Percentiles rank a stretch among this genome's conserved stretches.
Conservation (phyloP, 2,888 invertebrate species). For the Frankliniella intonsa region DNA sequence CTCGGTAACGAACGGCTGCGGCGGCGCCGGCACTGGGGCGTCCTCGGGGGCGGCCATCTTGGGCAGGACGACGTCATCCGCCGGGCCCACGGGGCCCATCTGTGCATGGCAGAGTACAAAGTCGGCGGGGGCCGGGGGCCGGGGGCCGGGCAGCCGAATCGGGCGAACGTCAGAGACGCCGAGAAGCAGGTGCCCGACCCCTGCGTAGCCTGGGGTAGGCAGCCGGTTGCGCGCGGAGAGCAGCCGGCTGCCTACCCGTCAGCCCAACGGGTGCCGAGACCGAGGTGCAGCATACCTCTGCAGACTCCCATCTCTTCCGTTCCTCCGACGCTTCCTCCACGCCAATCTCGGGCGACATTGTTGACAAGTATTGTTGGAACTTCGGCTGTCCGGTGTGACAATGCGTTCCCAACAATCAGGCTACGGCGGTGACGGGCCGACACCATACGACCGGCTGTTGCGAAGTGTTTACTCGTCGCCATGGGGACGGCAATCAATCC, state of each 20-base stretch:
- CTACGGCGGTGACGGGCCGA: not conserved
- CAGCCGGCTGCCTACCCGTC: too few species aligned
- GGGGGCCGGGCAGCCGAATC: too few species aligned
- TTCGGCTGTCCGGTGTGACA: not conserved
- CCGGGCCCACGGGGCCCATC: not conserved
- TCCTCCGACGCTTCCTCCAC: not conserved
- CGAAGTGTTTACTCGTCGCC: not conserved
- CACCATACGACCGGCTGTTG: not conserved
- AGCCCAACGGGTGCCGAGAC: not conserved
- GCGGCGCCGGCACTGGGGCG: not conserved
- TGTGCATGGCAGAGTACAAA: not conserved
- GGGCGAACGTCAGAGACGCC: too few species aligned
- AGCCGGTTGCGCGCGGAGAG: too few species aligned
- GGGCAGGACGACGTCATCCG: not conserved
- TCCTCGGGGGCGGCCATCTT: slow-evolving; percentile 12
- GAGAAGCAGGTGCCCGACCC: too few species aligned
- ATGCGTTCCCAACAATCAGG: not conserved
- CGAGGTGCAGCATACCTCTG: not conserved
- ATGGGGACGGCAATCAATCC: not conserved
- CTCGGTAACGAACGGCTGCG: not conserved
- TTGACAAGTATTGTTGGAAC: not conserved
- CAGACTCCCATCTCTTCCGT: not conserved
- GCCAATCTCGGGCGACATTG: not conserved
- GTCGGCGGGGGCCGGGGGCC: too few species aligned
- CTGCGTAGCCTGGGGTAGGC: too few species aligned